Percentiles rank a stretch among this genome's conserved stretches.
These are phyloP conservation scores for Cactoblastis cactorum DNA, from an alignment of 2,888 invertebrate genomes.

Conservation along the genomic window DNA sequence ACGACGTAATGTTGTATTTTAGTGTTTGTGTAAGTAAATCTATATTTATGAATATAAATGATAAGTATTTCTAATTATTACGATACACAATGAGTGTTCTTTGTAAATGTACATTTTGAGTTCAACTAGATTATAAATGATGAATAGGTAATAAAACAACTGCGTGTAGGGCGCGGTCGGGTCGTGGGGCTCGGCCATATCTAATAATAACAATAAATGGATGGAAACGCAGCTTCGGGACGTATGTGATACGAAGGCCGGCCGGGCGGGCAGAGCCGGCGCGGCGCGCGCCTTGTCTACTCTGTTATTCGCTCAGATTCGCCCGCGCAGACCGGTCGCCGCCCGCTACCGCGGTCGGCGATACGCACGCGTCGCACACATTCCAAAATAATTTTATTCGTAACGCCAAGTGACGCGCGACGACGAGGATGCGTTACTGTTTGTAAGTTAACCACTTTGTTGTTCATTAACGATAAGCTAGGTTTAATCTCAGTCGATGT, in stretches of 20 bases:
- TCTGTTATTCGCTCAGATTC: slow-evolving; percentile 72
- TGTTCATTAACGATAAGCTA: slow-evolving; percentile 78
- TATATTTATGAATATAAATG: slow-evolving; percentile 71
- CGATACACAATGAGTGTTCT: slow-evolving; percentile 67
- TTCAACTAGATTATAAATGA: slow-evolving; percentile 59
- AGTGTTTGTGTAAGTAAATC: slow-evolving; percentile 62
- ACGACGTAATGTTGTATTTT: slow-evolving; percentile 59
- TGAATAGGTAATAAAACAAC: slow-evolving; percentile 34
- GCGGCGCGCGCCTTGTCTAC: slow-evolving; percentile 30
- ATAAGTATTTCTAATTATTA: slow-evolving; percentile 65
- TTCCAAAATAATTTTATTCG: slow-evolving; percentile 70
- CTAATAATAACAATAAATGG: no score
- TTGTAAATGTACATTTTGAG: slow-evolving; percentile 72
- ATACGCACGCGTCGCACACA: slow-evolving; percentile 66
- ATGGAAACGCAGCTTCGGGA: not conserved
- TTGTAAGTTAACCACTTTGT: slow-evolving; percentile 77
- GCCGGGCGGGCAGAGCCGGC: not conserved
- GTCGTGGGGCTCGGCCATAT: slow-evolving; percentile 14
- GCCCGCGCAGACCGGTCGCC: slow-evolving; percentile 53
- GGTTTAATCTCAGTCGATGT: slow-evolving; percentile 75
- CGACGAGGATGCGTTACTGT: slow-evolving; percentile 56
- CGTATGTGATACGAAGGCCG: no score
- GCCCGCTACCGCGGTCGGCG: no score
- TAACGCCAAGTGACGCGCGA: slow-evolving; percentile 59
- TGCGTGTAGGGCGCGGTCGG: slow-evolving; percentile 29